These are phyloP conservation scores for Phylloscopus trochilus DNA, from an alignment of 2,113 vertebrate genomes.

Conservation along the genomic window DNA sequence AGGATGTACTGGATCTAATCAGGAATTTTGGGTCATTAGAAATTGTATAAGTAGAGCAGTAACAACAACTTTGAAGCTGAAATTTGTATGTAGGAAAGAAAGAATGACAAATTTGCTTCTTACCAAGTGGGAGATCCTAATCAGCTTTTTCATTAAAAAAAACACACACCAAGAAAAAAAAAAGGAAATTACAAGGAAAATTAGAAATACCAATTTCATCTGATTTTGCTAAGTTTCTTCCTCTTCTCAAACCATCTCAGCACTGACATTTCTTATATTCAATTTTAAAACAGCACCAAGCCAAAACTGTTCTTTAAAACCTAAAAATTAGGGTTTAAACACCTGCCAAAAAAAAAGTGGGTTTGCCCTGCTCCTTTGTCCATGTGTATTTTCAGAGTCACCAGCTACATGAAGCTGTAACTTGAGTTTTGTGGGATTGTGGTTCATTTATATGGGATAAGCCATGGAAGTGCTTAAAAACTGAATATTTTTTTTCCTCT, in stretches of 20 bases:
- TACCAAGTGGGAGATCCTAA: neutral
- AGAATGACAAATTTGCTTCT: neutral
- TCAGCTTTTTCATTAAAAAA: neutral
- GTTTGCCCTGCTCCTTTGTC: neutral
- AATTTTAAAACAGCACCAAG: neutral
- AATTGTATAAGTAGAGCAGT: neutral
- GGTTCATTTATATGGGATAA: neutral
- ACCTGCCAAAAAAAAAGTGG: neutral
- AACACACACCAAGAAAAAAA: neutral
- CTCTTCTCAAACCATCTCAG: neutral
- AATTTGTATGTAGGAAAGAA: neutral
- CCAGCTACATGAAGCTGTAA: neutral
- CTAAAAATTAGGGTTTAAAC: neutral
- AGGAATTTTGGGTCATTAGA: neutral
- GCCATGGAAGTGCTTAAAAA: neutral
- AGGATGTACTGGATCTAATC: neutral
- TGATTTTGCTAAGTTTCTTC: neutral
- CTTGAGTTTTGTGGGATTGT: neutral
- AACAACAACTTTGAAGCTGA: neutral
- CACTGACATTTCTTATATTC: neutral
- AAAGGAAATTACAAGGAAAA: neutral
- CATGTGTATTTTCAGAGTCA: rapidly evolving
- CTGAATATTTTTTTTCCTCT: neutral
- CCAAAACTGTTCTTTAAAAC: neutral
- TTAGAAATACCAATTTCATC: neutral